Percentiles rank a stretch among this genome's conserved stretches.
Conservation (phyloP, 1,140 invertebrate genomes). For the Ostrea edulis region DNA sequence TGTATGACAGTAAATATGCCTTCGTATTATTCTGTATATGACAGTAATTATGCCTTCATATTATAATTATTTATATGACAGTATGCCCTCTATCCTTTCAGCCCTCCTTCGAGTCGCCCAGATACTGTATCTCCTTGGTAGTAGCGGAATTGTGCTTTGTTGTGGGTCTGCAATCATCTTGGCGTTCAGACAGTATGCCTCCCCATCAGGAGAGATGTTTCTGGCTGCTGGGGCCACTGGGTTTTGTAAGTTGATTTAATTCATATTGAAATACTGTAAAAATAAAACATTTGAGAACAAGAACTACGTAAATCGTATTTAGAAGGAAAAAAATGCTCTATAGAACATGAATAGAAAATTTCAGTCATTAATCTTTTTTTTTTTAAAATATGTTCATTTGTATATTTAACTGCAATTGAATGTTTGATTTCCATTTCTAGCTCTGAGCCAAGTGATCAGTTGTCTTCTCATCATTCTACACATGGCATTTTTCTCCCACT, state of each 20-base stretch:
- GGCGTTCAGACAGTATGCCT: constrained; percentile 39
- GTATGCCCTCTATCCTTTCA: constrained; percentile 4
- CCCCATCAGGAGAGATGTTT: constrained; percentile 43
- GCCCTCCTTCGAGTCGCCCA: constrained; percentile 39
- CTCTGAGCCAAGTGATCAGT: neutral
- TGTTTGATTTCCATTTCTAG: constrained; percentile 25
- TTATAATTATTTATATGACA: neutral
- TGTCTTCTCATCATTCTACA: constrained; percentile 32
- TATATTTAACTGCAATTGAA: neutral
- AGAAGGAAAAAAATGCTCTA: neutral
- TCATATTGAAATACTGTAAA: neutral
- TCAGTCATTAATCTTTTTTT: neutral
- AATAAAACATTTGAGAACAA: neutral
- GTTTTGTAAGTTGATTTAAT: constrained; percentile 32
- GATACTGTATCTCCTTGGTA: constrained; percentile 44
- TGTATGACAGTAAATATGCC: too few species aligned
- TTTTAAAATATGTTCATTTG: neutral
- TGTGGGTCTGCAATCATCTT: constrained; percentile 39
- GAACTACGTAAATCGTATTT: neutral
- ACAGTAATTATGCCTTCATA: neutral
- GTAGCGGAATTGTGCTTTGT: constrained; percentile 36
- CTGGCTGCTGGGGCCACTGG: constrained; percentile 39
- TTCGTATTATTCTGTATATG: too few species aligned
- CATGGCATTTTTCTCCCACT: neutral
- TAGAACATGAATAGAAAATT: too few species aligned